Conservation (phyloP, 2,888 invertebrate genomes). For the Cinara cedri region DNA sequence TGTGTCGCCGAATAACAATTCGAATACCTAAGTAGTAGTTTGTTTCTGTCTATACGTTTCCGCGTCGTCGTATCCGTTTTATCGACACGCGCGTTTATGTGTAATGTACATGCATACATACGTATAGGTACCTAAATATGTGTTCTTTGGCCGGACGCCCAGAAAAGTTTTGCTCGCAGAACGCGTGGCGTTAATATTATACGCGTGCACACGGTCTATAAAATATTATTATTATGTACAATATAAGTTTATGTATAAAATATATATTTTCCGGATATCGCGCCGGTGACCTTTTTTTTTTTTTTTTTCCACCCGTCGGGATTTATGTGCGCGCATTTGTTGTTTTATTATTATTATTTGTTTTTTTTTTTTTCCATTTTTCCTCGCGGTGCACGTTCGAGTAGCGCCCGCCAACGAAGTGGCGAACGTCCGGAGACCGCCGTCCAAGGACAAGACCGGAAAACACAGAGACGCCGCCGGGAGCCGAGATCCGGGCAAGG, state of each 20-base stretch:
- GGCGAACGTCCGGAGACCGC: conserved; percentile 32
- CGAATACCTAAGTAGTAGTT: neutral
- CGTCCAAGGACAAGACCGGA: conserved; percentile 45
- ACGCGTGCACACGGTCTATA: too few species aligned
- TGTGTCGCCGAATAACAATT: too few species aligned
- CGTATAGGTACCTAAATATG: too few species aligned
- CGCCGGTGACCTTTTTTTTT: too few species aligned
- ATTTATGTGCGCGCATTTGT: neutral
- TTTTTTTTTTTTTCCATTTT: neutral
- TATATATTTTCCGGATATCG: too few species aligned
- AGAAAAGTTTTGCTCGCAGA: conserved; percentile 26
- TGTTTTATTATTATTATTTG: neutral
- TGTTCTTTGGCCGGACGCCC: conserved; percentile 1
- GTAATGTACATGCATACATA: too few species aligned
- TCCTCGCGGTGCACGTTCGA: too few species aligned
- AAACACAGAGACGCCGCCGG: conserved; percentile 33
- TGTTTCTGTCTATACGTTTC: neutral
- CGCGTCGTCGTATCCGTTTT: neutral
- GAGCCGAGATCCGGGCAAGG: neutral
- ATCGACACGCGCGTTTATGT: too few species aligned
- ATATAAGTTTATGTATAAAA: too few species aligned
- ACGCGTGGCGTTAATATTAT: neutral
- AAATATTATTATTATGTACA: neutral
- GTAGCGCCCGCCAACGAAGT: conserved; percentile 36
- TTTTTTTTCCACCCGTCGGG: neutral